Evolutionary conservation across 2,888 invertebrate species (phyloP), one percentile per base, ranked within the genome.

Genomic region (Dermolepida albohirtum): DNA sequence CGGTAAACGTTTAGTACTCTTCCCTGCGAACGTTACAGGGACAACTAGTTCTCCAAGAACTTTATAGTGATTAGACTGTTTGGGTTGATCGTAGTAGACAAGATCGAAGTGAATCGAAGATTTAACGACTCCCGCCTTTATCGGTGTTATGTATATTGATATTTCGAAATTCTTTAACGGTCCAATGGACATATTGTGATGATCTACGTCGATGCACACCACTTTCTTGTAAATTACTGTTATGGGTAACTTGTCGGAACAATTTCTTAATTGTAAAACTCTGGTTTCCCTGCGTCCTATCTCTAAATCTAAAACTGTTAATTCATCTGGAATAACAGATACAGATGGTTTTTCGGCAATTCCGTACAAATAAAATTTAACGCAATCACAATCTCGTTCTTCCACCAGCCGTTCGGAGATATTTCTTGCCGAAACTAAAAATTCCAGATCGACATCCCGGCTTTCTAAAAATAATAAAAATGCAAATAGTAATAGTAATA

Each of bases 291-390:
- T 76, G 79, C 74, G 83, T 80, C 76, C 72, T 2, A 87, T 78
- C 40, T 74, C 47, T 8, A 88, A 79, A 41, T 86, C 79, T 1
- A 84, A 84, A 70, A 89, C 84, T 69, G 84, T 73, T 0, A 89
- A 69, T 6, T 78, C 74, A 67, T 84, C 80, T 0, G 89, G 89
- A 17, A 76, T 72, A 69, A 89, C 81, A 5, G 77, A 77, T 12
- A 89, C 78, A 27, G 80, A 77, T 29, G 86, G 83, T 50, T 82
- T 79, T 79, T 88, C 87, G 67, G 84, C 85, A 76, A 86, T 84
- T 0, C 88, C 89, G 74, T 88, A 85, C 14, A 89, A 80, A 69
- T 88, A 88, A 66, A 87, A 84, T 64, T 86, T 82, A 1, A 86
- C 84, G 49, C 84, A 70, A 16, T 69, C 62, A 11, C 44, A 57